Conservation (phyloP, 2,888 invertebrate species). For the Meiosimyza decipiens region DNA sequence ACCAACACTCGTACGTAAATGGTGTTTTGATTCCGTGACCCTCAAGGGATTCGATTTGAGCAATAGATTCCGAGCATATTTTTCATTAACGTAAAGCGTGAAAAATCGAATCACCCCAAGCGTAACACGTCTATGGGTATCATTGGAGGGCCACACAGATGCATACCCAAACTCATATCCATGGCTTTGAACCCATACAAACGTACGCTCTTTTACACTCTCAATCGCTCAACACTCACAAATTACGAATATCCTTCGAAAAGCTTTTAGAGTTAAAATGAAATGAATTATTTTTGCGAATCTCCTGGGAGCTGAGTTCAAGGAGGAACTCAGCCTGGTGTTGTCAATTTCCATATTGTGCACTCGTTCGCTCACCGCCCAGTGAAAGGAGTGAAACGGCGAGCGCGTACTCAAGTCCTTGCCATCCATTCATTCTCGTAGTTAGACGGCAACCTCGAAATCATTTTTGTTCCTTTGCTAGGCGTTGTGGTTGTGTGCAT, state of each 20-base stretch:
- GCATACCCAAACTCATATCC: neutral
- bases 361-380: neutral
- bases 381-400: slow-evolving; percentile 24
- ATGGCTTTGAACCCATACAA: slow-evolving; percentile 1
- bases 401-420: slow-evolving; percentile 7
- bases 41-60: slow-evolving; percentile 17
- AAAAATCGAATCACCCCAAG: slow-evolving; percentile 20
- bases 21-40: slow-evolving; percentile 31
- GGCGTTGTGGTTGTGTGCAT: neutral
- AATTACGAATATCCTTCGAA: slow-evolving; percentile 28
- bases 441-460: slow-evolving; percentile 7
- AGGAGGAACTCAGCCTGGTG: neutral
- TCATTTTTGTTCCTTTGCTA: neutral
- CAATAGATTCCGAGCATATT: slow-evolving; percentile 19
- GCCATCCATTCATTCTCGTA: neutral
- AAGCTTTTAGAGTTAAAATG: slow-evolving; percentile 32
- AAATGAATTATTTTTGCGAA: slow-evolving; percentile 14
- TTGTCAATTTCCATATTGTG: slow-evolving; percentile 19
- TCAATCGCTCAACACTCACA: slow-evolving; percentile 32
- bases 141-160: neutral
- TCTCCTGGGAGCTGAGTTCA: slow-evolving; percentile 13
- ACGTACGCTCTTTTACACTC: slow-evolving; percentile 10
- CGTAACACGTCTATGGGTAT: neutral
- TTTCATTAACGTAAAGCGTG: slow-evolving; percentile 28
- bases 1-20: neutral